Base-by-base conservation (phyloP, 2,113 vertebrate species). In the Malurus elegans region DNA sequence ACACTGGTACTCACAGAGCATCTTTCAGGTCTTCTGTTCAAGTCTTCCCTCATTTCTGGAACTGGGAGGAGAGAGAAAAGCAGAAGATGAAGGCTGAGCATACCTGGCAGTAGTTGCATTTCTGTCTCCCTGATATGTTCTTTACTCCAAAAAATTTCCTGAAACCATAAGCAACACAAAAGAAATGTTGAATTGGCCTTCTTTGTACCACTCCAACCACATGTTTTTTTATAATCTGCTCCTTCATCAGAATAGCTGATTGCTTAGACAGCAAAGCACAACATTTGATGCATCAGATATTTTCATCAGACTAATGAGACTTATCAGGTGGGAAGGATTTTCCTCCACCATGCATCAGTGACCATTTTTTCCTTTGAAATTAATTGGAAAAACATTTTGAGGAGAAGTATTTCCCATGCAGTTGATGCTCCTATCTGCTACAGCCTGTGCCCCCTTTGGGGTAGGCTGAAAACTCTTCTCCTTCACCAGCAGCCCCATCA, bases 401-500 rank as follows among this genome's bases (percentile, higher is more conserved):
- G 29, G 17, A 74, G 32, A 84, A 81, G 10, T n/a, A 26, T 48
- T 66, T 79, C 26, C 56, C 11, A 18, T 24, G 47, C n/a, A 54
- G n/a, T 31, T 29, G 56, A 65, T 61, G 42, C 9, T 79, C 31
- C 48, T 40, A 19, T 28, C 50, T 90, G 17, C 75, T 78, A 14
- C 34, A 51, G 56, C 15, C 25, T 31, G 8, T 7, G 14, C 28
- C 36, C 26, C 31, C n/a, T 70, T 21, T 34, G 24, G 20, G 42
- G 7, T 20, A 57, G 57, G 54, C 56, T 62, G 40, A 73, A 71
- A 76, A 86, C 53, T 36, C 19, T 48, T 23, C 28, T 38, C 18
- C 40, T 88, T 86, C 0, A 1, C 60, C 10, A 1, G 32, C 69
- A 78, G 60, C 13, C 40, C n/a, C 1, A 0, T 44, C 57, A 42